These are phyloP conservation scores for Serilophus lunatus DNA, from an alignment of 2,113 vertebrate genomes.

Conservation along the genomic window DNA sequence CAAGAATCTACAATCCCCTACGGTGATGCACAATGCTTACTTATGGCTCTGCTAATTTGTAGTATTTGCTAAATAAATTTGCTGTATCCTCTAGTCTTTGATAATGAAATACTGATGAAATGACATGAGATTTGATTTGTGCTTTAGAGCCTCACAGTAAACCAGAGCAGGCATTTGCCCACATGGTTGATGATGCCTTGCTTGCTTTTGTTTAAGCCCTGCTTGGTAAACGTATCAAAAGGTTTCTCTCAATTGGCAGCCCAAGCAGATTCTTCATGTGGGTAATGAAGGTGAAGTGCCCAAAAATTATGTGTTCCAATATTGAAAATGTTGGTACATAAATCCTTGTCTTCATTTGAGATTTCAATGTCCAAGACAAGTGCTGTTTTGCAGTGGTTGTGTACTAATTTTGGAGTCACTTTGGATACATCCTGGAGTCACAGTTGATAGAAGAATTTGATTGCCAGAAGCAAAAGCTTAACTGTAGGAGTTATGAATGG, in stretches of 20 bases:
- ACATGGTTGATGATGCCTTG: not conserved
- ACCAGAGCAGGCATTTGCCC: not conserved
- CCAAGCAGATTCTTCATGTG: not conserved
- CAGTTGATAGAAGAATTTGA: not conserved
- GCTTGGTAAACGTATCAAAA: not conserved
- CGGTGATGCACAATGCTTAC: not conserved
- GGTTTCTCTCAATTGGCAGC: not conserved
- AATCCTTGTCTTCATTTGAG: not conserved
- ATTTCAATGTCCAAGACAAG: not conserved
- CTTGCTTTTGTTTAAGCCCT: not conserved
- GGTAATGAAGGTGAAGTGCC: not conserved
- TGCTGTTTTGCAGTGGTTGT: not conserved
- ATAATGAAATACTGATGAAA: not conserved
- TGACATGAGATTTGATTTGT: not conserved
- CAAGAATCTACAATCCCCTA: not conserved
- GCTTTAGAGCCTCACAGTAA: not conserved
- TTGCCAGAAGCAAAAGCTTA: not conserved
- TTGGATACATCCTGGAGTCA: not conserved
- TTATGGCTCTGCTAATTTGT: not conserved
- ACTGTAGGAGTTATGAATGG: not conserved
- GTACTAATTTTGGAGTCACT: not conserved
- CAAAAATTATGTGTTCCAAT: not conserved
- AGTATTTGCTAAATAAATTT: not conserved
- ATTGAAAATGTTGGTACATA: not conserved
- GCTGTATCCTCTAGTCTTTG: not conserved